Conservation (phyloP, 2,797 vertebrate species). For the Rhabdomys pumilio region DNA sequence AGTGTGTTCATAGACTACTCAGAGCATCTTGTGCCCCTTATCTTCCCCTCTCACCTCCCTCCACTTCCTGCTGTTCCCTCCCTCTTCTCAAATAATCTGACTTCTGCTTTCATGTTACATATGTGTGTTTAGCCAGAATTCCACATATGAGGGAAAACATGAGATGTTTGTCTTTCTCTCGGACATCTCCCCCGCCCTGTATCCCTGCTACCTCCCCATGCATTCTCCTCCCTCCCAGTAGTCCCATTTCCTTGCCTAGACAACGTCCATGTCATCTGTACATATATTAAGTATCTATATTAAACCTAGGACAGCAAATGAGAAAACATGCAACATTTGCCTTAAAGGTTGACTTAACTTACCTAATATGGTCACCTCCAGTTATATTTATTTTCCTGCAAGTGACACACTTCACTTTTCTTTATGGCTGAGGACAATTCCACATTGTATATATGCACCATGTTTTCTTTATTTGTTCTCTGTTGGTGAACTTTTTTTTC, state of each 20-base stretch:
- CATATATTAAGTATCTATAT: not conserved
- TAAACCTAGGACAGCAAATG: not conserved
- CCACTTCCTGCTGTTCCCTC: not conserved
- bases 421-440: not conserved
- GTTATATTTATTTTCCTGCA: not conserved
- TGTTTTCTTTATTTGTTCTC: not conserved
- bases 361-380: not conserved
- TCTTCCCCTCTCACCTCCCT: no score
- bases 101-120: not conserved
- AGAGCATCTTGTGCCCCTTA: not conserved
- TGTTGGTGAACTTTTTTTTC: not conserved
- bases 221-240: not conserved
- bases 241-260: not conserved
- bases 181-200: no score
- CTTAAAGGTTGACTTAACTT: not conserved
- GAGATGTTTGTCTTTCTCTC: not conserved
- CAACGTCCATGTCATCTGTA: not conserved
- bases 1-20: not conserved
- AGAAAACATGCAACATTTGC: not conserved
- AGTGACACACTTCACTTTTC: not conserved
- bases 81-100: not conserved
- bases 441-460: not conserved
- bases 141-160: not conserved
- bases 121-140: not conserved
- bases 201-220: no score